These are phyloP conservation scores for Cylloceria caligata DNA, from an alignment of 2,888 invertebrate genomes.

Conservation along the genomic window DNA sequence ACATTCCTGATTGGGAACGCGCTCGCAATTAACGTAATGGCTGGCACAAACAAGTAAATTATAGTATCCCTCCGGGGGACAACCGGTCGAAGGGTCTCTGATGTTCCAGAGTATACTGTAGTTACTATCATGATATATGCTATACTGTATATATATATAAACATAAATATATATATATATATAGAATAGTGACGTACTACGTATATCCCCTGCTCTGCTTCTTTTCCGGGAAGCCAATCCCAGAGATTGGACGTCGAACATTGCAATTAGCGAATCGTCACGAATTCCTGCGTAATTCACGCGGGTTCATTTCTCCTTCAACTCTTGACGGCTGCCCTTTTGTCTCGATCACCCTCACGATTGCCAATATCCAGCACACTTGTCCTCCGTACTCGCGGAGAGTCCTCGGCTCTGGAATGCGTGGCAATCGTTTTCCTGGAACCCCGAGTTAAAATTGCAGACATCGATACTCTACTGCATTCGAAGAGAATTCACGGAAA, in stretches of 20 bases:
- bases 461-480: too few relatives aligned
- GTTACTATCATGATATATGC: constrained; percentile 37
- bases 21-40: constrained; percentile 78
- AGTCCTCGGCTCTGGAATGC: constrained; percentile 11
- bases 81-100: constrained; percentile 65
- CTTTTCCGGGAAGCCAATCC: constrained; percentile 73
- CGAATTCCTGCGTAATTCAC: constrained; percentile 68
- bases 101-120: constrained; percentile 53
- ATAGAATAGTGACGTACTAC: constrained; percentile 4
- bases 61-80: constrained; percentile 72
- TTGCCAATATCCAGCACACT: constrained; percentile 10
- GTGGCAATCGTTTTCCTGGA: background rate
- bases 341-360: background rate
- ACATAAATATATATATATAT: constrained; percentile 48
- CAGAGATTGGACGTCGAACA: constrained; percentile 72
- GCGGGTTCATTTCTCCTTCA: constrained; percentile 20
- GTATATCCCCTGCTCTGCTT: constrained; percentile 21
- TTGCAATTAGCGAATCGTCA: constrained; percentile 75
- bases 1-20: constrained; percentile 73
- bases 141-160: too few relatives aligned
- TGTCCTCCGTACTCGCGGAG: constrained; percentile 18
- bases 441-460: background rate
- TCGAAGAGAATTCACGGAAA: too few relatives aligned
- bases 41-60: constrained; percentile 78
- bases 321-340: background rate